phyloP scores from a whole-genome alignment of 2,888 invertebrate genomes.

The Dicycla oo region DNA sequence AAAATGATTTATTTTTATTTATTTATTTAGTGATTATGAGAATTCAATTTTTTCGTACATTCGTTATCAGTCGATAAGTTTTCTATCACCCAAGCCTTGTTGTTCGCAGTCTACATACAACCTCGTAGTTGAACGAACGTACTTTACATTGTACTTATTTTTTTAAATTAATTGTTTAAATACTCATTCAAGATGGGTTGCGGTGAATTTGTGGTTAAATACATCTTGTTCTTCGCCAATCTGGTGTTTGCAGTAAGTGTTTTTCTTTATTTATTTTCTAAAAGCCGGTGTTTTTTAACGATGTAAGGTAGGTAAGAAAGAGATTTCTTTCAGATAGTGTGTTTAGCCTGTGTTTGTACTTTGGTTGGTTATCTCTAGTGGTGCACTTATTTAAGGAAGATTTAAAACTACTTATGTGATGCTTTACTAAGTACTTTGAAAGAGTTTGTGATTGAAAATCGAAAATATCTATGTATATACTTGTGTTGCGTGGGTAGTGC shows the following conservation, averaged over 20 bases:
- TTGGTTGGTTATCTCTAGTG: constrained; percentile 3
- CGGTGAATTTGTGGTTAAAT: constrained; percentile 94
- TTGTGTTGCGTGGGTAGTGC: too few species aligned
- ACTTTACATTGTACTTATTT: not conserved
- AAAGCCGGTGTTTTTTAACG: not conserved
- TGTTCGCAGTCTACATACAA: constrained; percentile 22
- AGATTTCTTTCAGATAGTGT: not conserved
- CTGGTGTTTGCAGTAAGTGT: constrained; percentile 93
- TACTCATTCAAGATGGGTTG: constrained; percentile 90
- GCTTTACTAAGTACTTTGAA: not conserved
- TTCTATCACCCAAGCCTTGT: constrained; percentile 14
- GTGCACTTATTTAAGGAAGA: not conserved
- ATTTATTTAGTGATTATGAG: constrained; percentile 20
- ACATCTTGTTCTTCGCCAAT: constrained; percentile 94
- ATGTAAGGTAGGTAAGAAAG: not conserved
- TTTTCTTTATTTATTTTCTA: not conserved
- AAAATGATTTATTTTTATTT: too few species aligned
- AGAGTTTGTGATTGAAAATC: not conserved
- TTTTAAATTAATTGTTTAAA: constrained; percentile 8
- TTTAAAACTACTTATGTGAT: not conserved
- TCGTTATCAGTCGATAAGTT: constrained; percentile 49
- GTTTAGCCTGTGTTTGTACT: not conserved
- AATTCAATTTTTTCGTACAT: constrained; percentile 22
- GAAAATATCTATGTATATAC: not conserved
- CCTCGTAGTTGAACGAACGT: constrained; percentile 33